Base-by-base conservation (phyloP, 1,140 invertebrate species). In the Pseudomyrmex gracilis region DNA sequence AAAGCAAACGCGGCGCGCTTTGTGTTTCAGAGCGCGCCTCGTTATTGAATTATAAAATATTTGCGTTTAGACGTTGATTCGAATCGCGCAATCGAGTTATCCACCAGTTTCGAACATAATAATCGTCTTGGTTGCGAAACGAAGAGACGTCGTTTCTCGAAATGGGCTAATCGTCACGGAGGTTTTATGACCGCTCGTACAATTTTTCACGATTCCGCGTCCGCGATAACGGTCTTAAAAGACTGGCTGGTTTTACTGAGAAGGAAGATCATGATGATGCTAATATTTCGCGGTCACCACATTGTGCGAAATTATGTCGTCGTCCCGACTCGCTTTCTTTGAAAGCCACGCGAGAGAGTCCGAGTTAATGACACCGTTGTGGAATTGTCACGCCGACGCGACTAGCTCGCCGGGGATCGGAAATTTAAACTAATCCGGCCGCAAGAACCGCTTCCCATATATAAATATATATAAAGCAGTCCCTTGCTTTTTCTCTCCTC, bases 41-140 rank as follows among this genome's bases (percentile, higher is more conserved):
- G 34, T 51, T 22, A 78, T 78, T 70, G 47, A 78, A 78, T 78
- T 78, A 58, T 57, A 34, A 70, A 78, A 70, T 78, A 78, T 58
- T 57, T 53, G 57, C 66, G 20, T 68, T 34, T 34, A 17, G 51
- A 13, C 10, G 5, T 60, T 22, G 53, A 12, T 71, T 57, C 17
- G 20, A 2, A 57, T 24, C 22, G 51, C 63, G 34, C 76, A 47
- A 58, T 60, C 43, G 20, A 70, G 64, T 47, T n/a, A n/a, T 68
- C 45, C 43, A 57, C 34, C 10, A 17, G 34, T 22, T 70, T 68
- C 51, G 34, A 5, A 68, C n/a, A 68, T 70, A 58, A 58, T 68
- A 78, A 68, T 67, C 24, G 15, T 68, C 74, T 77, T 43, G 15
- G 34, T 49, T 34, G n/a, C n/a, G 51, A 64, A 20, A 57, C 20